A percentile compares a stretch with the other conserved stretches of the same genome.
Conservation (phyloP, 2,888 invertebrate genomes). For the Andrena bicolor region DNA sequence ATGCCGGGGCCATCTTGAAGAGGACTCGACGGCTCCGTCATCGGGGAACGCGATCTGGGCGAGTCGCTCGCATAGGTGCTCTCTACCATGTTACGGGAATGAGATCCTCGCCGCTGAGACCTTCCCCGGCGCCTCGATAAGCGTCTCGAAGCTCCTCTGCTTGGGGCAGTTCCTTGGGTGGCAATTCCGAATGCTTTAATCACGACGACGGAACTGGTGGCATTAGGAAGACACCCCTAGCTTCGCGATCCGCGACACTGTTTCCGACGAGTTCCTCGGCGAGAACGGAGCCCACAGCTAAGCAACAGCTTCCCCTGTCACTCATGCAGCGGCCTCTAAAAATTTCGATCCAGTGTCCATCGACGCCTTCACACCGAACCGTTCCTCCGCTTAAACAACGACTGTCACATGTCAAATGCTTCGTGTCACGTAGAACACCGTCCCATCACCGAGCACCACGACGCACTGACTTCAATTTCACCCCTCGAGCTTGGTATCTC, state of each 20-base stretch:
- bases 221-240: too few species aligned
- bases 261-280: not conserved
- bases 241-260: not conserved
- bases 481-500: not conserved
- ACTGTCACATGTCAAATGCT: not conserved
- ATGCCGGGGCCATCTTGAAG: slow-evolving; percentile 78
- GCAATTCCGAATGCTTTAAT: too few species aligned
- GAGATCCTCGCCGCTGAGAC: not conserved
- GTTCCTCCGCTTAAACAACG: not conserved
- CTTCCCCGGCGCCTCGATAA: not conserved
- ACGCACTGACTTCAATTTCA: slow-evolving; percentile 7
- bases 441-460: slow-evolving; percentile 24
- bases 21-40: slow-evolving; percentile 82
- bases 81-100: slow-evolving; percentile 80
- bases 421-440: not conserved
- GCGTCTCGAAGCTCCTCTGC: not conserved
- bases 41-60: slow-evolving; percentile 82
- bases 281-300: too few species aligned
- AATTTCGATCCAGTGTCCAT: not conserved
- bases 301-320: too few species aligned
- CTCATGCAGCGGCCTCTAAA: too few species aligned
- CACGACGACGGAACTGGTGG: too few species aligned
- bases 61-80: slow-evolving; percentile 82
- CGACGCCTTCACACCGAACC: not conserved
- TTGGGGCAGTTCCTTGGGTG: not conserved